Percentiles rank a stretch among this genome's conserved stretches.
Conservation (phyloP, 2,797 vertebrate species). For the Nyctibius grandis region DNA sequence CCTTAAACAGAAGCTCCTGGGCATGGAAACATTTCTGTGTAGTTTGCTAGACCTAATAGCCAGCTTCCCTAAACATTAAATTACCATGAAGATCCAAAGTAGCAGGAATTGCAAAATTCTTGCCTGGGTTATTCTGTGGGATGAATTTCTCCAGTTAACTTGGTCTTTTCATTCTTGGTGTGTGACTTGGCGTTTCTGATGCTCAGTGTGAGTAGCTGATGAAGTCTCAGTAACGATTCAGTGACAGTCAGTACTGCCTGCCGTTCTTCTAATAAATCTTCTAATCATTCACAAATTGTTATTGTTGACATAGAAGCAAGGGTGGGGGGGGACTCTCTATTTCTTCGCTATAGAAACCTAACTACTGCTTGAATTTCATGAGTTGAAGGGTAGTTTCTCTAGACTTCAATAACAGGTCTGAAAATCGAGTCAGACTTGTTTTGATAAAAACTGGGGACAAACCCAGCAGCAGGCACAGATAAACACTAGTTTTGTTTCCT, state of each 20-base stretch:
- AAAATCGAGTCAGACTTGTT: neutral
- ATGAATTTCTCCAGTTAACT: neutral
- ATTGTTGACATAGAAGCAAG: neutral
- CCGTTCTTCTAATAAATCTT: neutral
- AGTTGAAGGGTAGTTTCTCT: neutral
- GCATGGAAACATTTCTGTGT: accelerated
- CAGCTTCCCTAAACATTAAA: neutral
- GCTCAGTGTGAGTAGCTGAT: neutral
- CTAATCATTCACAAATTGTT: neutral
- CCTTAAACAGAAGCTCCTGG: neutral
- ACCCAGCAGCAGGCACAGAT: neutral
- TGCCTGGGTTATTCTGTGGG: neutral
- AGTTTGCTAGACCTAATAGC: neutral
- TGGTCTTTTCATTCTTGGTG: neutral
- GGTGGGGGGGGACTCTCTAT: accelerated
- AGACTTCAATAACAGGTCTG: neutral
- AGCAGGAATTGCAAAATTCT: neutral
- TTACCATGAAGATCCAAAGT: accelerated
- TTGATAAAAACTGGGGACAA: neutral
- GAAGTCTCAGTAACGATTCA: neutral
- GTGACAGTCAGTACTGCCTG: neutral
- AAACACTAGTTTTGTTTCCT: neutral
- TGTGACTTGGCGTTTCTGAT: neutral
- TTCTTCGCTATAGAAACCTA: neutral
- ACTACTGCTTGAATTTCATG: neutral